These are phyloP conservation scores for Limnothrissa miodon DNA, from an alignment of 2,113 vertebrate genomes.

Conservation along the genomic window DNA sequence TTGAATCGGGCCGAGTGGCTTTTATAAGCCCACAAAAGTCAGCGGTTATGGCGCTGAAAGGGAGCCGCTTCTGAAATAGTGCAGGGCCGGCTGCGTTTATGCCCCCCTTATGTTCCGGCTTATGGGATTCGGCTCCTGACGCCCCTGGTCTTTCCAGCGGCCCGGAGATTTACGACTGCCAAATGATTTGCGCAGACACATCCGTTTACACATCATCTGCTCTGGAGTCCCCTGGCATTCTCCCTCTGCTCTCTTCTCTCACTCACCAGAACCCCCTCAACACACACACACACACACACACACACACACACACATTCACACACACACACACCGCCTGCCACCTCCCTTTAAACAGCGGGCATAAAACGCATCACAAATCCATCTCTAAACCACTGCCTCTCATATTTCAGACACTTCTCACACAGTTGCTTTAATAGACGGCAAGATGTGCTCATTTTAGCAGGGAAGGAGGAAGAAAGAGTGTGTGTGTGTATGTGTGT, in stretches of 20 bases:
- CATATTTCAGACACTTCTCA: background rate
- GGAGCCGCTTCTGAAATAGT: conserved; percentile 8
- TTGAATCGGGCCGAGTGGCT: background rate
- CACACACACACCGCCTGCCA: background rate
- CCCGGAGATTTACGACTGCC: background rate
- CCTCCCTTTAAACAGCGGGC: background rate
- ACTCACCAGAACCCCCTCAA: background rate
- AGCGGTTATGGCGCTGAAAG: conserved; percentile 2
- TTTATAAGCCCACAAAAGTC: background rate
- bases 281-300: background rate
- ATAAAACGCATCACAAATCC: background rate
- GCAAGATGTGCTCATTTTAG: background rate
- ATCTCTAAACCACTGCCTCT: background rate
- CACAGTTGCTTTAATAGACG: background rate
- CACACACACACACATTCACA: too few species aligned
- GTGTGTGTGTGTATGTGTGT: background rate
- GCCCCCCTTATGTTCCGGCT: conserved; percentile 11
- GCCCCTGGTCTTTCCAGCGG: background rate
- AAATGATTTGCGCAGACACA: conserved; percentile 19
- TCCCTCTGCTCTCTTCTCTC: background rate
- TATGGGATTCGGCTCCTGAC: conserved; percentile 1
- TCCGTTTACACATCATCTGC: conserved; percentile 13
- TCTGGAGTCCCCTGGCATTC: background rate
- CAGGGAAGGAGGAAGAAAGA: background rate
- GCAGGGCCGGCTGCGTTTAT: background rate